Evolutionary conservation across 2,113 vertebrate species (phyloP).

Genomic region (Willisornis vidua): DNA sequence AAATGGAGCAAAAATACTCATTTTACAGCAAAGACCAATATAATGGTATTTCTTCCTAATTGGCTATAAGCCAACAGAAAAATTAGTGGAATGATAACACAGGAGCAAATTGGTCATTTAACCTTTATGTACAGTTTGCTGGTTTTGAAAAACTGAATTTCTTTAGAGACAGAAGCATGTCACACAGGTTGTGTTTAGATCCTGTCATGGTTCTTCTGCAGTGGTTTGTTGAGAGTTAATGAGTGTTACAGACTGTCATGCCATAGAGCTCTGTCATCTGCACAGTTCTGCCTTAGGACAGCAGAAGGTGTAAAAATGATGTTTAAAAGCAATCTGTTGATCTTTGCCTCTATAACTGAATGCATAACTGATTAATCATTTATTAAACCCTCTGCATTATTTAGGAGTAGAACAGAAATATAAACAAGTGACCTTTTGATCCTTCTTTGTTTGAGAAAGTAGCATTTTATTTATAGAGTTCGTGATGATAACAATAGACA

Average conservation of each 20-base stretch:
- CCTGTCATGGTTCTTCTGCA: background rate
- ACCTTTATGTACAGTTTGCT: background rate
- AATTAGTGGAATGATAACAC: background rate
- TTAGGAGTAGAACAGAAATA: background rate
- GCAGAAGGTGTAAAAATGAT: background rate
- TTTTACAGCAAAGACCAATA: background rate
- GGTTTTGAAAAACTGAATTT: background rate
- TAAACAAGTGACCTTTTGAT: slow-evolving; percentile 10
- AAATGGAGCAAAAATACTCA: background rate
- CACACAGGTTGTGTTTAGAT: background rate
- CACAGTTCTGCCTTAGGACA: background rate
- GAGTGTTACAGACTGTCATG: background rate
- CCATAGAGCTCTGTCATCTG: background rate
- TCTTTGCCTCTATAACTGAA: background rate
- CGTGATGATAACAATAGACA: background rate
- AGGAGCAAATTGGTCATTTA: background rate
- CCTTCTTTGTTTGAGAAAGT: background rate
- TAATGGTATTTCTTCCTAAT: background rate
- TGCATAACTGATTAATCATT: background rate
- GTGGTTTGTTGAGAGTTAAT: background rate
- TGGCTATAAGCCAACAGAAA: background rate
- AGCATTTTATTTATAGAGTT: background rate
- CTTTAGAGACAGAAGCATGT: background rate
- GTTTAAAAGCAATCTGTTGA: background rate
- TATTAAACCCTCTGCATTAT: background rate